phyloP scores from a whole-genome alignment of 2,113 vertebrate species.

The Eretmodus cyanostictus region DNA sequence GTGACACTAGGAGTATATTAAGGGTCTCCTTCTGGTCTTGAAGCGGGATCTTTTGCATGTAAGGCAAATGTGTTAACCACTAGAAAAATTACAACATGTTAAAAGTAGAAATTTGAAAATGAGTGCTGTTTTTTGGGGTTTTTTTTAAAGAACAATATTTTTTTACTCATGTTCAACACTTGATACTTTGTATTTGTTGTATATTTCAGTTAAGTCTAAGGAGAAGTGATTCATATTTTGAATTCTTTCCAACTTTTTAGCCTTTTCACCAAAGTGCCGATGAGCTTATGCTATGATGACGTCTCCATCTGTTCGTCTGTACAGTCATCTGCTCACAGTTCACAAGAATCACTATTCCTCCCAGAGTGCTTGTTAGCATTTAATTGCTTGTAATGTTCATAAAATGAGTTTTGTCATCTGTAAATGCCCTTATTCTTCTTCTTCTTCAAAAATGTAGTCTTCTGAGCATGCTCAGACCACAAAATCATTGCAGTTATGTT shows the following conservation, averaged over 20 bases:
- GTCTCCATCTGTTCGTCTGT: background rate
- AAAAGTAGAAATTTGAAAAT: background rate
- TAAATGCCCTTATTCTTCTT: background rate
- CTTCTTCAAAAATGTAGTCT: background rate
- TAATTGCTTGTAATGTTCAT: background rate
- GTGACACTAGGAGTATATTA: background rate
- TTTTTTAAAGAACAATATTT: background rate
- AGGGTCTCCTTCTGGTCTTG: background rate
- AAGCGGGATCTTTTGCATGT: background rate
- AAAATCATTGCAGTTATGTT: background rate
- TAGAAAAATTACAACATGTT: background rate
- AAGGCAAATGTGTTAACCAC: background rate
- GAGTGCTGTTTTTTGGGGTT: background rate
- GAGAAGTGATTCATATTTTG: background rate
- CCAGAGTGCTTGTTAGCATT: background rate
- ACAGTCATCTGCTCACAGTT: background rate
- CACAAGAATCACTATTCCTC: background rate
- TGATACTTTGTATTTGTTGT: background rate
- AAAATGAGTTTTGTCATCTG: background rate
- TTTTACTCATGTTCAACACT: background rate
- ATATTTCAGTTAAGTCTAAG: background rate
- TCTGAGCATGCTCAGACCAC: background rate
- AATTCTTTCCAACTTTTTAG: background rate
- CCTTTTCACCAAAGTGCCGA: background rate
- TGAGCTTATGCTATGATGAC: background rate